Conservation (phyloP, 2,113 vertebrate genomes). For the Ophthalmotilapia sp. region DNA sequence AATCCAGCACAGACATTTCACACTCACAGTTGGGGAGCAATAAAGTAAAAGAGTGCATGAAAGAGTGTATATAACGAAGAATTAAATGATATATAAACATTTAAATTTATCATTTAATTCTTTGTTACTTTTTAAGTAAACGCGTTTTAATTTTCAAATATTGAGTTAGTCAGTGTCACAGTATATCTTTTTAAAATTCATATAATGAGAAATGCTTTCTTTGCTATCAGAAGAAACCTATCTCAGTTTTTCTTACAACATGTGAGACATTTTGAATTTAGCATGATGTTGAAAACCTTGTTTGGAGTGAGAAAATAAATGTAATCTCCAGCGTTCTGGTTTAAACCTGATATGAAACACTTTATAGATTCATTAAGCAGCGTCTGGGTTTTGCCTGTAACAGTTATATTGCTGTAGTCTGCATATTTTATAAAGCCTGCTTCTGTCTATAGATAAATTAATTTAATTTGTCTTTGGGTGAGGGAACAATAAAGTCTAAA, state of each 20-base stretch:
- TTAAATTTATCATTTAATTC: not conserved
- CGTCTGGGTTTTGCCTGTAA: not conserved
- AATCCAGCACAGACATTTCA: not conserved
- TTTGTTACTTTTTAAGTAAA: not conserved
- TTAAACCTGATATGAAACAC: not conserved
- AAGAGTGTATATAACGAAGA: not conserved
- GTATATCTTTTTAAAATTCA: not conserved
- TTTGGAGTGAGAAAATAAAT: not conserved
- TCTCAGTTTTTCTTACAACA: not conserved
- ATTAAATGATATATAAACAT: not conserved
- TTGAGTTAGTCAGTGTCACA: not conserved
- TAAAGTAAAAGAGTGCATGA: not conserved
- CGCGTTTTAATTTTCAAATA: not conserved
- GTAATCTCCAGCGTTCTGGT: not conserved
- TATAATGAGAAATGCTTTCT: not conserved
- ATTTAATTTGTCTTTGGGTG: not conserved
- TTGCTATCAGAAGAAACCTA: not conserved
- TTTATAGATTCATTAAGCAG: not conserved
- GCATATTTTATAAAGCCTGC: not conserved
- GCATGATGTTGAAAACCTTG: not conserved
- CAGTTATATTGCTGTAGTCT: not conserved
- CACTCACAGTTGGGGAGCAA: not conserved
- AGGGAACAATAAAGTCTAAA: not conserved
- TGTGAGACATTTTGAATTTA: not conserved
- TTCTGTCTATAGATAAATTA: not conserved